Conservation (phyloP, 2,113 vertebrate species). For the Brachirus orientalis region DNA sequence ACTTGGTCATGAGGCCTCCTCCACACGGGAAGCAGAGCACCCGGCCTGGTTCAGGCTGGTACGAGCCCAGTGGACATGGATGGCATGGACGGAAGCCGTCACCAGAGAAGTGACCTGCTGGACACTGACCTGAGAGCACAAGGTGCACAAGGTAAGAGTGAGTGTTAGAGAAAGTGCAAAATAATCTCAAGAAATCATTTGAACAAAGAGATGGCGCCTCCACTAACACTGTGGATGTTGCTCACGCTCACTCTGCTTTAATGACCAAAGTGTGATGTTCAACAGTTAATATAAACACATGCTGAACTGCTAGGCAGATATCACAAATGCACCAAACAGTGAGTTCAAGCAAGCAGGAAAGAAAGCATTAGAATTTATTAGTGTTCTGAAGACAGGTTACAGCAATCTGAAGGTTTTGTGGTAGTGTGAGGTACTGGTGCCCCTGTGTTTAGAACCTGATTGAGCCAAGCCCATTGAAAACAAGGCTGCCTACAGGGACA, state of each 20-base stretch:
- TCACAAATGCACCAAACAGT: too few species aligned
- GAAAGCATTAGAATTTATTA: too few species aligned
- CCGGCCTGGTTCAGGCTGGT: slow-evolving; percentile 91
- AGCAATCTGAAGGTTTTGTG: too few species aligned
- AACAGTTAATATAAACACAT: too few species aligned
- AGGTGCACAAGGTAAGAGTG: neutral
- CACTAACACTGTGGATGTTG: neutral
- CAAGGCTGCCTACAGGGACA: too few species aligned
- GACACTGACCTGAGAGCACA: slow-evolving; percentile 88
- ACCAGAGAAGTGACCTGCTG: slow-evolving; percentile 88
- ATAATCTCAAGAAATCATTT: neutral
- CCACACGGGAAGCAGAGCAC: slow-evolving; percentile 93
- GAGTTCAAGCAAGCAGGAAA: too few species aligned
- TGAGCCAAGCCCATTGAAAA: too few species aligned
- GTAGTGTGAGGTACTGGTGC: too few species aligned
- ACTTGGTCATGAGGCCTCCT: slow-evolving; percentile 92
- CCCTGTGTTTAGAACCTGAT: too few species aligned
- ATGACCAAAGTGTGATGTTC: slow-evolving; percentile 34
- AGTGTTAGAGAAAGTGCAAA: neutral
- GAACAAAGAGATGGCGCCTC: neutral
- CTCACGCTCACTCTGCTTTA: too few species aligned
- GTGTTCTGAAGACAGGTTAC: too few species aligned
- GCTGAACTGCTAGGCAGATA: too few species aligned
- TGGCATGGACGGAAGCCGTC: slow-evolving; percentile 93
- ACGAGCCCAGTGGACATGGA: slow-evolving; percentile 86